A percentile compares a stretch with the other conserved stretches of the same genome.
Conservation (phyloP, 1,140 invertebrate genomes). For the Meloidogyne hapla region DNA sequence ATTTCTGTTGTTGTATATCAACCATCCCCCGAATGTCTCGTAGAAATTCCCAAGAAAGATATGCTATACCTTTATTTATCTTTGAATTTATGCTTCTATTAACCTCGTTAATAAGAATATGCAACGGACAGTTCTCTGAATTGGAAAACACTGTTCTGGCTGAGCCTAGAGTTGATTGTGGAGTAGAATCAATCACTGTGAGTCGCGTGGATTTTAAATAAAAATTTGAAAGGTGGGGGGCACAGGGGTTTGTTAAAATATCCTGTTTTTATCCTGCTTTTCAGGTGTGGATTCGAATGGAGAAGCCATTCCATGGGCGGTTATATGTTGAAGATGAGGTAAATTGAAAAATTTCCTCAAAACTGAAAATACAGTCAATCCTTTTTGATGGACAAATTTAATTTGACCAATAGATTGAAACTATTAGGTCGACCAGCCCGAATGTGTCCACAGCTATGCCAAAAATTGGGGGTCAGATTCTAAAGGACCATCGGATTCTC, state of each 20-base stretch:
- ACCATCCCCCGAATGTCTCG: not conserved
- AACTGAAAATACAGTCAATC: no score
- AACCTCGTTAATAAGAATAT: not conserved
- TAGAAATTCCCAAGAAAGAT: not conserved
- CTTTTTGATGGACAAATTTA: no score
- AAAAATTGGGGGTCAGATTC: not conserved
- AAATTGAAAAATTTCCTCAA: no score
- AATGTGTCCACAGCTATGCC: conserved; percentile 49
- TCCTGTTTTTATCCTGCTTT: conserved; percentile 16
- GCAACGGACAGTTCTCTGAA: not conserved
- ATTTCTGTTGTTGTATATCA: no score
- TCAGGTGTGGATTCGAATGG: conserved; percentile 47
- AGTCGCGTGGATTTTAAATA: not conserved
- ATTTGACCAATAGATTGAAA: not conserved
- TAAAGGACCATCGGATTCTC: not conserved
- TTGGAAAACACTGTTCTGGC: conserved; percentile 39
- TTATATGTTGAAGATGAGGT: conserved; percentile 61
- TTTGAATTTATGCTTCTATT: not conserved
- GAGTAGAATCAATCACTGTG: conserved; percentile 14
- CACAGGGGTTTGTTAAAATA: no score
- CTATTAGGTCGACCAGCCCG: conserved; percentile 41
- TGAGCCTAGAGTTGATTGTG: conserved; percentile 49
- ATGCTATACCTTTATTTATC: not conserved
- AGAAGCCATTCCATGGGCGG: conserved; percentile 52
- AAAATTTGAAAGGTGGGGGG: not conserved